These are phyloP conservation scores for Chaetophractus vellerosus DNA, from an alignment of 2,797 vertebrate genomes.

Conservation along the genomic window DNA sequence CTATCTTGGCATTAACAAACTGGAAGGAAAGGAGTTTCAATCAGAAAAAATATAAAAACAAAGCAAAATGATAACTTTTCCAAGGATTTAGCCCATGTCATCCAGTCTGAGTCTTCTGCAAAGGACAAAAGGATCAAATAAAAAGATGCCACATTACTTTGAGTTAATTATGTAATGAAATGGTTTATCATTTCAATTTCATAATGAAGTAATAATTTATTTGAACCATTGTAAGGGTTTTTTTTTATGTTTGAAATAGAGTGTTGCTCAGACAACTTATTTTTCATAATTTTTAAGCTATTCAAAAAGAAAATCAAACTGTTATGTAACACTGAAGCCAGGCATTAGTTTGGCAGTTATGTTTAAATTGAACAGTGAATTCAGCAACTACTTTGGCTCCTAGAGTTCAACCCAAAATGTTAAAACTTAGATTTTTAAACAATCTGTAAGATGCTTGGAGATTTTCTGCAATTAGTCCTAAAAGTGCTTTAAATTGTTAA, in stretches of 20 bases:
- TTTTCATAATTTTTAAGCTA: background rate
- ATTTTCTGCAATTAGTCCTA: background rate
- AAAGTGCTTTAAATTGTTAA: background rate
- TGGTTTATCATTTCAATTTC: background rate
- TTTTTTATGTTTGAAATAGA: conserved; percentile 13
- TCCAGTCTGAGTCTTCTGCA: background rate
- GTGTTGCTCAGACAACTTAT: background rate
- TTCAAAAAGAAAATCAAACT: background rate
- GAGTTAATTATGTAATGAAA: background rate
- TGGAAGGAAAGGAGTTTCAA: background rate
- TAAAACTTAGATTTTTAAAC: background rate
- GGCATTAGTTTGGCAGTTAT: background rate
- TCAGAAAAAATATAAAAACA: background rate
- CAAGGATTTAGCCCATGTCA: background rate
- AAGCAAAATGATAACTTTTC: too few species aligned
- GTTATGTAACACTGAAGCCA: background rate
- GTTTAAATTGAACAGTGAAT: conserved; percentile 8
- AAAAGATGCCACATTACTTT: background rate
- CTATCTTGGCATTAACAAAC: background rate
- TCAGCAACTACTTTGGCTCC: background rate
- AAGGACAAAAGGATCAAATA: background rate
- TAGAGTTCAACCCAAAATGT: conserved; percentile 9
- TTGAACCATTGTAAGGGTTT: background rate
- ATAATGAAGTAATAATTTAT: background rate
- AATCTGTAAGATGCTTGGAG: background rate